Conservation (phyloP, 2,113 vertebrate genomes). For the Phasianus colchicus region DNA sequence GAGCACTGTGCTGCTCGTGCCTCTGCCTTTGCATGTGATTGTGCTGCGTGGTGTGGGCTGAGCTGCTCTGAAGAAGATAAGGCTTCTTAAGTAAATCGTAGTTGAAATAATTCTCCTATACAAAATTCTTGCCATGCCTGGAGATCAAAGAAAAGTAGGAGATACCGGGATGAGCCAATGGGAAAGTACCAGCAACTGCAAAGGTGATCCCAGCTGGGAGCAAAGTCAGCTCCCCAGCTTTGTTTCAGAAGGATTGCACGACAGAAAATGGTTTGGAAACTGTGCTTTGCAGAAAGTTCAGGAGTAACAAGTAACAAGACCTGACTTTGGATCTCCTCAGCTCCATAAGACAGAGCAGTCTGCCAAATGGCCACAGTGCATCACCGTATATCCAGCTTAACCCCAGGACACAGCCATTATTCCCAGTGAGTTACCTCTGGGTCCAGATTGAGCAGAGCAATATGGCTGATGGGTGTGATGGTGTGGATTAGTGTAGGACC, state of each 20-base stretch:
- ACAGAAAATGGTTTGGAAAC: not conserved
- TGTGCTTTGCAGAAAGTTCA: not conserved
- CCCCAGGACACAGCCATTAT: not conserved
- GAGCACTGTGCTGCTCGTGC: accelerated
- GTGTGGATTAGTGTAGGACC: not conserved
- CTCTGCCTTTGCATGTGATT: accelerated
- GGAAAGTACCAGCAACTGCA: not conserved
- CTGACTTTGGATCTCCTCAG: no score
- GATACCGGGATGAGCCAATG: no score
- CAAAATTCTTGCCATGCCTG: not conserved
- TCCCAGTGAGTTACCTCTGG: not conserved
- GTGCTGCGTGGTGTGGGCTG: accelerated
- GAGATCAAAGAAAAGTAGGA: not conserved
- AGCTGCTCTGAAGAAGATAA: not conserved
- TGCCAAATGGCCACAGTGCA: accelerated
- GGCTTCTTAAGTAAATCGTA: not conserved
- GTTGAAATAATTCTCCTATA: not conserved
- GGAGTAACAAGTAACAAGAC: not conserved
- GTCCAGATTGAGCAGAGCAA: accelerated
- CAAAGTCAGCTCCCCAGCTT: not conserved
- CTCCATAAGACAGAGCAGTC: not conserved
- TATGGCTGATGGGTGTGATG: not conserved
- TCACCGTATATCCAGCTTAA: accelerated
- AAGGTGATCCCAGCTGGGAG: not conserved
- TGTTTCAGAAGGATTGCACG: not conserved